Conservation (phyloP, 2,797 vertebrate genomes). For the Leptodactylus fallax region DNA sequence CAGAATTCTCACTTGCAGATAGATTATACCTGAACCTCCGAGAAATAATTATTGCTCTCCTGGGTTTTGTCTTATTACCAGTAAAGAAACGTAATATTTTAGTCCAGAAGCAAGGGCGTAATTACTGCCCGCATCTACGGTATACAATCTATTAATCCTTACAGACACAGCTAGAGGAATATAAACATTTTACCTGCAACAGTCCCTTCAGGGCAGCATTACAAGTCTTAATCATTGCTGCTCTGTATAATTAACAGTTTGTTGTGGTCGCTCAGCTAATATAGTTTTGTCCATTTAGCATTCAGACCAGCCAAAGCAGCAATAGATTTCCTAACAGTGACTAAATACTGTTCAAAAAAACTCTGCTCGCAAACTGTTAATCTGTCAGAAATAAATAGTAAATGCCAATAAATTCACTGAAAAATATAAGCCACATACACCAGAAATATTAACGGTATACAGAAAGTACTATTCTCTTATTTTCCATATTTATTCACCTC, state of each 20-base stretch:
- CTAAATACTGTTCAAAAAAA: neutral
- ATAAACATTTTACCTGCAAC: slow-evolving; percentile 20
- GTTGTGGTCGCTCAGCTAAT: slow-evolving; percentile 11
- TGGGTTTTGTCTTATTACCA: neutral
- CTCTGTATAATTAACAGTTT: slow-evolving; percentile 34
- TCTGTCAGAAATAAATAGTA: neutral
- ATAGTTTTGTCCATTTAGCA: slow-evolving; percentile 3
- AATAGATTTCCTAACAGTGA: slow-evolving; percentile 1
- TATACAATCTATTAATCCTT: slow-evolving; percentile 31
- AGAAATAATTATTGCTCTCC: slow-evolving; percentile 9
- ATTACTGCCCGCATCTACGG: slow-evolving; percentile 14
- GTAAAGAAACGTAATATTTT: slow-evolving; percentile 31
- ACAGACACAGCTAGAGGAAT: neutral
- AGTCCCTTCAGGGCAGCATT: slow-evolving; percentile 25
- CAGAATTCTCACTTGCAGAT: neutral
- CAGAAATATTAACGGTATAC: neutral
- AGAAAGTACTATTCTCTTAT: neutral
- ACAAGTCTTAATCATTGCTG: slow-evolving; percentile 24
- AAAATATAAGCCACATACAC: neutral
- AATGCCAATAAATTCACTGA: neutral
- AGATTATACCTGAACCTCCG: neutral
- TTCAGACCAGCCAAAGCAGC: neutral
- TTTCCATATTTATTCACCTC: too few relatives aligned
- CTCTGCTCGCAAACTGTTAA: neutral
- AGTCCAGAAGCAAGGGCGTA: neutral